Base-by-base conservation (phyloP, 2,797 vertebrate genomes). In the Pseudopleuronectes americanus region DNA sequence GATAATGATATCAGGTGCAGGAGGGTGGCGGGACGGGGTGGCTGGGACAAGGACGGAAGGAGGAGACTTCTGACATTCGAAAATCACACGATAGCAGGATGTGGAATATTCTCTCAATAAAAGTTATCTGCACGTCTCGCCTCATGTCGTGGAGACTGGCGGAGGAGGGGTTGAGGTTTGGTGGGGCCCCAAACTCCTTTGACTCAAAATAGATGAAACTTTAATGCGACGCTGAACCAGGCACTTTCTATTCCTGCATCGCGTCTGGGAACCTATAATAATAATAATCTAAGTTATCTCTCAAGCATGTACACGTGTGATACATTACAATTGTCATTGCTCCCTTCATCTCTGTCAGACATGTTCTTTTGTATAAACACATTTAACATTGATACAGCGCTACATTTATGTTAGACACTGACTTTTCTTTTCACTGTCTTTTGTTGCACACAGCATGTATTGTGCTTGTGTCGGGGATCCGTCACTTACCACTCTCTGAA, bases 1-100 rank as follows among this genome's bases (percentile, higher is more conserved):
- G 87, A 83, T 81, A 86, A 90, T 85, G 77, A 86, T 83, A 80
- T 85, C 80, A 81, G 87, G 78, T 84, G 77, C 71, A 77, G 66
- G 73, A 71, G 68, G 68, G 66, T 60, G 48, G 43, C 23, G 45
- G 57, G 45, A 68, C 70, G 43, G 45, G 45, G 79, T 65, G 62
- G 55, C 58, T 28, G 57, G 48, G 77, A 63, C 57, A 64, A 56
- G 66, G 65, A 72, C 17, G 28, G 58, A 63, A 49, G 58, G 71
- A 43, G 66, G 10, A 59, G 13, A 72, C 56, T 49, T 76, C 51
- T 78, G 86, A 90, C 88, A 85, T 90, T 90, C 73, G 88, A 60
- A 51, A 74, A 64, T 64, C 54, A 56, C 74, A 70, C 48, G 24
- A 60, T 21, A 24, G 64, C 45, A 71, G 36, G 12, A 45, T 22